Evolutionary conservation across 2,797 vertebrate genomes (phyloP), one percentile per base, ranked within the genome.

Genomic region (Lateolabrax maculatus): DNA sequence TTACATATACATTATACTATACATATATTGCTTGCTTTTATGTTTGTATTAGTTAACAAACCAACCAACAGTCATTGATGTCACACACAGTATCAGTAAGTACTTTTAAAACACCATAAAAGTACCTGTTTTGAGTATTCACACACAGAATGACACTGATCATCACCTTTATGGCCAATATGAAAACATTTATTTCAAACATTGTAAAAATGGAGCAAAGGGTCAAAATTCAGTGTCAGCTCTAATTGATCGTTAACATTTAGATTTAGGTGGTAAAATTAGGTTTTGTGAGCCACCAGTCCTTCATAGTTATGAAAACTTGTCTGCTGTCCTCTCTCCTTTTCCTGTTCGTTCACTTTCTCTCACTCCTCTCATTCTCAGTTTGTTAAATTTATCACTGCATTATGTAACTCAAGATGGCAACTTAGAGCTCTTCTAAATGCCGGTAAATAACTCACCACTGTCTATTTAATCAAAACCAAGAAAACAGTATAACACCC

Each of bases 191-290:
- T 61, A 61, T 70, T 73, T 60, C 23, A 36, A 31, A 68, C 36
- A 61, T 25, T 69, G 29, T 77, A n/a, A 78, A 81, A 78, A 56
- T 44, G 23, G 9, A 77, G 43, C 36, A 23, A 53, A 31, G 34
- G 65, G 66, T 89, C 69, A 66, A 56, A 52, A 61, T 34, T 71
- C 18, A 51, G 29, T 39, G 67, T 80, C 65, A 52, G 0, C 60
- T 70, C 52, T 79, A 77, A 85, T 62, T 58, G 70, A 37, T 44
- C 10, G 9, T 90, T 87, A 86, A 83, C 80, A 84, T 86, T 89
- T 87, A 39, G 4, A 77, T 64, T 81, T 36, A 60, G 56, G 57
- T 44, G 23, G 60, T 34, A 65, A 79, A 84, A 57, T 80, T 0
- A 64, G 63, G n/a, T 80, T 55, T 75, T 75, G 79, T 73, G 34